Base-by-base conservation (phyloP, 23 tunicate species). In the Styela clava region DNA sequence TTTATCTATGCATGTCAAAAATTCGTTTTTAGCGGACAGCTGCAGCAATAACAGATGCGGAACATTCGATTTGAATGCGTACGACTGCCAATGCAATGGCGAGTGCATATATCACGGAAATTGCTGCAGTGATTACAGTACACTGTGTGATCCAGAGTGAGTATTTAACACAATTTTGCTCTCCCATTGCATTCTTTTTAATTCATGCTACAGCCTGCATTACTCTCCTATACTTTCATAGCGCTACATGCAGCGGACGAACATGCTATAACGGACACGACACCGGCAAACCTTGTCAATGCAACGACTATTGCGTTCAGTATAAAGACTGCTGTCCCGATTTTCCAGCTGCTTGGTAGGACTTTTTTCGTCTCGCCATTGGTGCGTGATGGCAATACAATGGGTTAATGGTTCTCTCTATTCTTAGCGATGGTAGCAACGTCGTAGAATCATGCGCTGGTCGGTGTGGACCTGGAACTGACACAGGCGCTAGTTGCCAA, bases 81-180 rank as follows among this genome's bases (percentile, higher is more conserved):
- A 86, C 79, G 74, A 56, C 62, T 92, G 97, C 35, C 86, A 92
- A 73, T 92, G 97, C 79, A 92, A 92, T 73, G 24, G 63, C 25
- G n/a, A 1, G 23, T 92, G 97, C 69, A 73, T 1, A 23, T 23
- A 9, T 0, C 87, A 92, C 64, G 78, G 78, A 12, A 89, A 91
- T 64, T 91, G 97, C 70, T 91, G 97, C 72, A 24, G 34, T 28
- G 97, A 91, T 78, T 85, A 82, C 64, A 33, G 70, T 18, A 20
- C 82, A 1, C 24, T 31, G n/a, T 89, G 95, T 73, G 30, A 23
- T 1, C 74, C 80, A 3, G 18, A 5, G 88, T 85, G 51, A 85
- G 83, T 33, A 36, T n/a, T n/a, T n/a, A n/a, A n/a, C n/a, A n/a
- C n/a, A n/a, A n/a, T n/a, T n/a, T n/a, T n/a, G n/a, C n/a, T n/a